Evolutionary conservation across 2,888 invertebrate genomes (phyloP).

Genomic region (Alentia gelatinosa): DNA sequence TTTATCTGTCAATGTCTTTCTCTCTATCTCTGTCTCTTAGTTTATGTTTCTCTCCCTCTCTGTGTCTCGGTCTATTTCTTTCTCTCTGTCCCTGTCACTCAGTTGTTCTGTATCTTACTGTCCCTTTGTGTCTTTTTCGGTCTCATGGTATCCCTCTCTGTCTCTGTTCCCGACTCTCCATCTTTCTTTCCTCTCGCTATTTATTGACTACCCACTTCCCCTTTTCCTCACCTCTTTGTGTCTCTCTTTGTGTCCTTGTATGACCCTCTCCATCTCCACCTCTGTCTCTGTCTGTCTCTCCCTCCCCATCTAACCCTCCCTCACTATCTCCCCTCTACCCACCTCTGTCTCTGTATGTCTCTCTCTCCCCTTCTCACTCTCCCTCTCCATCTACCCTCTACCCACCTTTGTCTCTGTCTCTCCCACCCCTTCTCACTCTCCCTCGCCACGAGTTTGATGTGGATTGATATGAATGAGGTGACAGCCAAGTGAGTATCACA

Average conservation of each 20-base stretch:
- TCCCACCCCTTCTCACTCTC: background rate
- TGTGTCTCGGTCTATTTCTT: no score
- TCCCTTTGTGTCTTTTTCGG: background rate
- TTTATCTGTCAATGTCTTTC: no score
- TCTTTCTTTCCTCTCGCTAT: background rate
- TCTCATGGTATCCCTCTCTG: background rate
- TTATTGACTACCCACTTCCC: background rate
- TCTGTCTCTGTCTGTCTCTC: background rate
- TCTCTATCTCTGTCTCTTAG: no score
- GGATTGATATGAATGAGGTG: no score
- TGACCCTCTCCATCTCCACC: background rate
- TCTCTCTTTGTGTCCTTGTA: background rate
- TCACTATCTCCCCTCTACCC: background rate
- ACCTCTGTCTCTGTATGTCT: no score
- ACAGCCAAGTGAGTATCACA: no score
- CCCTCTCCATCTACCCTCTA: background rate
- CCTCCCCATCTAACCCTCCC: background rate
- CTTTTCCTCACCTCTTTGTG: background rate
- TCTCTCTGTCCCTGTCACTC: background rate
- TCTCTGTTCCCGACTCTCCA: background rate
- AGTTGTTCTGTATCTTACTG: background rate
- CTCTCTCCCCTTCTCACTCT: no score
- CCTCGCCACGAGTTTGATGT: no score
- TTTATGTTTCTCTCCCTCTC: no score
- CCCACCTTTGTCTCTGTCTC: background rate